Conservation (phyloP, 2,888 invertebrate species). For the Tanypteryx hageni region DNA sequence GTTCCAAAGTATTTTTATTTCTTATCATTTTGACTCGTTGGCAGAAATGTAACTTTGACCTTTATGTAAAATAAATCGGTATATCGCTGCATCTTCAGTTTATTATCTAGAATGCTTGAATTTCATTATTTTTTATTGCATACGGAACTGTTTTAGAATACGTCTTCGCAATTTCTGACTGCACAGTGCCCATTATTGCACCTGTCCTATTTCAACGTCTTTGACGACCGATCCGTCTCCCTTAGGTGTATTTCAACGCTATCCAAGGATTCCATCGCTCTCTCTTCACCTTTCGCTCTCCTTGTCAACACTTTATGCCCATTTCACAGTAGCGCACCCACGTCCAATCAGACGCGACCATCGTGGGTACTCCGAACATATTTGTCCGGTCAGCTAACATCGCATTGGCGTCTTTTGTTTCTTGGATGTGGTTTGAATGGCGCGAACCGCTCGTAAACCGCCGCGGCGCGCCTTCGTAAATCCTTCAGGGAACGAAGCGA, state of each 20-base stretch:
- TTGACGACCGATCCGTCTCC: not conserved
- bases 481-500: not conserved
- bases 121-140: too few relatives aligned
- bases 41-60: too few relatives aligned
- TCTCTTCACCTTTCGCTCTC: not conserved
- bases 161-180: too few relatives aligned
- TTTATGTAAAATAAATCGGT: too few relatives aligned
- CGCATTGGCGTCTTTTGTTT: not conserved
- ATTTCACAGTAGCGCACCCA: not conserved
- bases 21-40: too few relatives aligned
- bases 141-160: too few relatives aligned
- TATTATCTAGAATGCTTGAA: too few relatives aligned
- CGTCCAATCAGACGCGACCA: not conserved
- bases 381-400: not conserved
- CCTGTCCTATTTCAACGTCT: not conserved
- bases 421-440: not conserved
- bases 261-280: too few relatives aligned
- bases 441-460: constrained; percentile 3
- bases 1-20: too few relatives aligned
- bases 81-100: too few relatives aligned
- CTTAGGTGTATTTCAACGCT: not conserved
- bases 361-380: not conserved
- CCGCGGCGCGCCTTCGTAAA: not conserved
- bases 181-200: too few relatives aligned
- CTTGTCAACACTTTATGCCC: not conserved